Percentiles rank a stretch among this genome's conserved stretches.
Conservation (phyloP, 1,140 invertebrate genomes). For the Megalopta genalis region DNA sequence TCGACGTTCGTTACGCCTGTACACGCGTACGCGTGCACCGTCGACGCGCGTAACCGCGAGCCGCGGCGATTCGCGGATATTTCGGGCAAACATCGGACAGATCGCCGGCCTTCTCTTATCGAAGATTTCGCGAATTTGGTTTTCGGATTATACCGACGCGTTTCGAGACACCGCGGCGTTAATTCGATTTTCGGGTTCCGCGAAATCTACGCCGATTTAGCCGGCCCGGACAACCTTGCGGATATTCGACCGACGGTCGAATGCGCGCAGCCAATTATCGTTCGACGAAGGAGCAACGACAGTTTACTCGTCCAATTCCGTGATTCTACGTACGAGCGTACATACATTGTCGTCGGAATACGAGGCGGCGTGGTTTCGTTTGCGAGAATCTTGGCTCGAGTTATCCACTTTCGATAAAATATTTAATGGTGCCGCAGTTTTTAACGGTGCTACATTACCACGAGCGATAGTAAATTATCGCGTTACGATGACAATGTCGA, state of each 20-base stretch:
- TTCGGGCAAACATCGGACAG: too few relatives aligned
- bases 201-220: neutral
- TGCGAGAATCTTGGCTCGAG: neutral
- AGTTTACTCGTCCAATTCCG: neutral
- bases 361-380: neutral
- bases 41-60: too few relatives aligned
- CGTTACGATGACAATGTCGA: neutral
- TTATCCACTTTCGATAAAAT: neutral
- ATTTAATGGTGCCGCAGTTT: neutral
- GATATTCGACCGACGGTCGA: neutral
- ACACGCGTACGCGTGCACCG: too few relatives aligned
- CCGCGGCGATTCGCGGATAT: neutral
- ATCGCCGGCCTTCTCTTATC: too few relatives aligned
- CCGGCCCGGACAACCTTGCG: neutral
- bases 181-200: neutral
- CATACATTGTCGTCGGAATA: neutral
- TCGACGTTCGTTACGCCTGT: slow-evolving; percentile 6
- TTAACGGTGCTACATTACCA: neutral
- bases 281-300: neutral
- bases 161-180: neutral
- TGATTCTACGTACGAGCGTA: neutral
- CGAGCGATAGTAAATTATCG: neutral
- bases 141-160: neutral
- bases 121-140: too few relatives aligned
- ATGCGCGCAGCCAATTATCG: neutral